These are phyloP conservation scores for Paraplagusia blochii DNA, from an alignment of 2,113 vertebrate genomes.

Conservation along the genomic window DNA sequence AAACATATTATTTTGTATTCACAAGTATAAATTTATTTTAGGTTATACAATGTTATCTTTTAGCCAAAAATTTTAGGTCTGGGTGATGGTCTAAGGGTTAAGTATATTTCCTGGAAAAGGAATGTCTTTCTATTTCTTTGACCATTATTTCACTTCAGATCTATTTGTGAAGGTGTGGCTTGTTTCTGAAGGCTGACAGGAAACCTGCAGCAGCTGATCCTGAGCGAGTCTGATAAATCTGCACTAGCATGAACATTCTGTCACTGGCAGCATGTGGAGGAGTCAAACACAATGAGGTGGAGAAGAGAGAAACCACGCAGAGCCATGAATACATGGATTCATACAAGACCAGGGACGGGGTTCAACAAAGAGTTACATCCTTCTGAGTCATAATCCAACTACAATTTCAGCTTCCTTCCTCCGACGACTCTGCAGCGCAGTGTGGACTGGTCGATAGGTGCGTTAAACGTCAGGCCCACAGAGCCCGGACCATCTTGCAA, in stretches of 20 bases:
- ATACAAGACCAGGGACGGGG: not conserved
- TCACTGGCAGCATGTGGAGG: constrained; percentile 50
- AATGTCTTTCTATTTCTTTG: constrained; percentile 8
- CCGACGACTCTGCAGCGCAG: constrained; percentile 34
- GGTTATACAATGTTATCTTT: too few species aligned
- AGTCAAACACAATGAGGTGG: constrained; percentile 71
- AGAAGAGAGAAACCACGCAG: constrained; percentile 22
- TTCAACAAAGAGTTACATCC: too few species aligned
- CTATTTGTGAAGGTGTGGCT: constrained; percentile 41
- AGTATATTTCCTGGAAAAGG: too few species aligned
- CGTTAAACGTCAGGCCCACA: constrained; percentile 54
- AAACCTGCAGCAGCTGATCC: constrained; percentile 55
- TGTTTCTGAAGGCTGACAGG: constrained; percentile 59
- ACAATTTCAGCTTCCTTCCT: too few species aligned
- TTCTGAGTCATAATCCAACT: too few species aligned
- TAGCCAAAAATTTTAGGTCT: too few species aligned
- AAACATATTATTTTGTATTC: not conserved
- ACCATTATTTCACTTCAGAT: not conserved
- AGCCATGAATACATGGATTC: constrained; percentile 1
- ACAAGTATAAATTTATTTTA: too few species aligned
- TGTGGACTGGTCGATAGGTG: constrained; percentile 53
- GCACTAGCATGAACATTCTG: constrained; percentile 57
- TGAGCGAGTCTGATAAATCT: constrained; percentile 66
- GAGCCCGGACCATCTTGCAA: constrained; percentile 39
- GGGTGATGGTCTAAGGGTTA: too few species aligned